These are phyloP conservation scores for Ypsolopha scabrella DNA, from an alignment of 2,888 invertebrate genomes.

Conservation along the genomic window DNA sequence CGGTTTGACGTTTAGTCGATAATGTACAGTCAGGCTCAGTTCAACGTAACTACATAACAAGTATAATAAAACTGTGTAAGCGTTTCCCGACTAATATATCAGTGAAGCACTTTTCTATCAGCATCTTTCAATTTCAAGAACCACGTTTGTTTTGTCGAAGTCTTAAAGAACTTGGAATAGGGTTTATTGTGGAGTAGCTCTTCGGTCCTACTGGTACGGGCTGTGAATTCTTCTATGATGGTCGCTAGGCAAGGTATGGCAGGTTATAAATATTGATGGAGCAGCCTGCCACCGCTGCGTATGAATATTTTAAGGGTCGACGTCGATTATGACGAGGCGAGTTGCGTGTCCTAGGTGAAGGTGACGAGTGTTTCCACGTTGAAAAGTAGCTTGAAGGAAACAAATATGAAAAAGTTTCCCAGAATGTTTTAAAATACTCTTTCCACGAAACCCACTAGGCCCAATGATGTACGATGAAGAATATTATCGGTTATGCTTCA, in stretches of 20 bases:
- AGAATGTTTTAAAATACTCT: too few relatives aligned
- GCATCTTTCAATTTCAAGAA: slow-evolving; percentile 1
- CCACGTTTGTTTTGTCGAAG: too few relatives aligned
- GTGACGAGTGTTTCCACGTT: not conserved
- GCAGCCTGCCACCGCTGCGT: slow-evolving; percentile 28
- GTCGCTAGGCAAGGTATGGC: slow-evolving; percentile 13
- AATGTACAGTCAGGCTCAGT: not conserved
- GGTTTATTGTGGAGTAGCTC: too few relatives aligned
- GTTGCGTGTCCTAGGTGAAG: slow-evolving; percentile 26
- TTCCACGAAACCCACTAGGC: too few relatives aligned
- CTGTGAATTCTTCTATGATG: too few relatives aligned
- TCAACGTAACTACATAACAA: not conserved
- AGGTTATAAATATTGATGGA: slow-evolving; percentile 50
- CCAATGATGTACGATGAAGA: too few relatives aligned
- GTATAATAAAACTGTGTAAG: slow-evolving; percentile 10
- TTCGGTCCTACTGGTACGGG: too few relatives aligned
- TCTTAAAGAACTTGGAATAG: too few relatives aligned
- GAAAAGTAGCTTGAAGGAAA: too few relatives aligned
- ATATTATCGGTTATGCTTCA: too few relatives aligned
- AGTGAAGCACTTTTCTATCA: slow-evolving; percentile 10
- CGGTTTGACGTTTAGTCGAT: not conserved
- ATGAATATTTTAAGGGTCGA: slow-evolving; percentile 43
- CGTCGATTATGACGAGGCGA: slow-evolving; percentile 26
- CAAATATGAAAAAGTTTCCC: too few relatives aligned
- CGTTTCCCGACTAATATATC: slow-evolving; percentile 30